These are phyloP conservation scores for Acanthisitta chloris DNA, from an alignment of 2,113 vertebrate genomes.

Conservation along the genomic window DNA sequence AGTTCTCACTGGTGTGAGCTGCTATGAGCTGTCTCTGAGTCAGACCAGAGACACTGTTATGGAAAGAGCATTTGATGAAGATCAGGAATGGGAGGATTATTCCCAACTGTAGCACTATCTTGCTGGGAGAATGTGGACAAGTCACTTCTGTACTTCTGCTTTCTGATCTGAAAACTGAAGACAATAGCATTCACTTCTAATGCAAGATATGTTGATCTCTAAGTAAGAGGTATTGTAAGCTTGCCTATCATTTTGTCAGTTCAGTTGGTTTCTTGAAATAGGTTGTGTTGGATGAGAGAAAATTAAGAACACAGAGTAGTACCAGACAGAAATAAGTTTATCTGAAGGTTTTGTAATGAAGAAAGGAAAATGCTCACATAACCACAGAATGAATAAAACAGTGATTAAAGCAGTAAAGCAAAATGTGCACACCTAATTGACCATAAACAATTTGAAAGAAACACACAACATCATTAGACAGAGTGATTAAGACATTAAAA, in stretches of 20 bases:
- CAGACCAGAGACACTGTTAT: background rate
- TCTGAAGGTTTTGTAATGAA: background rate
- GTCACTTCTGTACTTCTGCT: background rate
- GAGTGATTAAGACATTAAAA: background rate
- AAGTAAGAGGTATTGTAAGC: background rate
- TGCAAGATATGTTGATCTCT: background rate
- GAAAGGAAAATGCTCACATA: background rate
- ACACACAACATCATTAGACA: background rate
- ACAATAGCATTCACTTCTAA: background rate
- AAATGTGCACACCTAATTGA: background rate
- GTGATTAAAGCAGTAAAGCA: background rate
- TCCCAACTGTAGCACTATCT: background rate
- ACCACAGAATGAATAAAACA: background rate
- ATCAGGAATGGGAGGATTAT: background rate
- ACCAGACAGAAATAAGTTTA: background rate
- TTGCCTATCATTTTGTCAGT: background rate
- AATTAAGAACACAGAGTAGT: background rate
- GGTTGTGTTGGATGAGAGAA: background rate
- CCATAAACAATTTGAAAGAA: background rate
- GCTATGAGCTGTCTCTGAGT: background rate
- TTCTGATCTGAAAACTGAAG: background rate
- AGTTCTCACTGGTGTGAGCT: background rate
- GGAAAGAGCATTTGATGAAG: background rate
- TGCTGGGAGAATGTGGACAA: background rate
- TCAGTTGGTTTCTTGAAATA: background rate